phyloP scores from a whole-genome alignment of 2,797 vertebrate species.

The Prionace glauca region DNA sequence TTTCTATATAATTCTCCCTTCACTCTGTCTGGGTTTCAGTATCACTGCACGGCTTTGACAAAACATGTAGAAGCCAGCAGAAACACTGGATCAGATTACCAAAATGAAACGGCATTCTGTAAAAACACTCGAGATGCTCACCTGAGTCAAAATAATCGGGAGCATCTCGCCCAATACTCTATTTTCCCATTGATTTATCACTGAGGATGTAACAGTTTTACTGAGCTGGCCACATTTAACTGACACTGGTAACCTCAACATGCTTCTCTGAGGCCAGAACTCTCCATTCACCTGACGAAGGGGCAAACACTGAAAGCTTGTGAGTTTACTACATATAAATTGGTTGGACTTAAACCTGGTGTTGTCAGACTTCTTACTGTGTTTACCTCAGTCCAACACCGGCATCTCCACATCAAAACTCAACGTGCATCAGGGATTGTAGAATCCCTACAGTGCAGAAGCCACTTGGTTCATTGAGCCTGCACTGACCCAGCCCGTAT shows the following conservation, averaged over 20 bases:
- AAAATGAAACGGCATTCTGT: background rate
- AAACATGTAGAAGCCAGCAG: background rate
- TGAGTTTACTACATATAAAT: too few species aligned
- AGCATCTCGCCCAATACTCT: background rate
- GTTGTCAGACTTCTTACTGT: too few species aligned
- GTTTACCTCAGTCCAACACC: too few species aligned
- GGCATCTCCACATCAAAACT: too few species aligned
- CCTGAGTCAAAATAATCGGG: background rate
- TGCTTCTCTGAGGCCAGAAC: background rate
- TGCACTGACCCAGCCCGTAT: too few species aligned
- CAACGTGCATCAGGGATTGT: background rate
- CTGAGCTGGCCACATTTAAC: background rate
- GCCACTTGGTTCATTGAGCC: too few species aligned
- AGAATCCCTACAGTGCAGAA: too few species aligned
- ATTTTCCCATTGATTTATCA: background rate
- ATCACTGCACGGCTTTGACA: background rate
- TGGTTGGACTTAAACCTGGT: too few species aligned
- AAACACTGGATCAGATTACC: background rate
- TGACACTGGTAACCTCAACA: background rate
- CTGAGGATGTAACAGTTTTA: too few species aligned
- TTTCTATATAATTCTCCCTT: background rate
- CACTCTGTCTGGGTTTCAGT: background rate
- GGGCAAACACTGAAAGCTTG: too few species aligned
- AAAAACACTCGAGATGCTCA: background rate
- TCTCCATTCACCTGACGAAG: too few species aligned